Conservation (phyloP, 1,140 invertebrate genomes). For the Drosophila equinoxialis region DNA sequence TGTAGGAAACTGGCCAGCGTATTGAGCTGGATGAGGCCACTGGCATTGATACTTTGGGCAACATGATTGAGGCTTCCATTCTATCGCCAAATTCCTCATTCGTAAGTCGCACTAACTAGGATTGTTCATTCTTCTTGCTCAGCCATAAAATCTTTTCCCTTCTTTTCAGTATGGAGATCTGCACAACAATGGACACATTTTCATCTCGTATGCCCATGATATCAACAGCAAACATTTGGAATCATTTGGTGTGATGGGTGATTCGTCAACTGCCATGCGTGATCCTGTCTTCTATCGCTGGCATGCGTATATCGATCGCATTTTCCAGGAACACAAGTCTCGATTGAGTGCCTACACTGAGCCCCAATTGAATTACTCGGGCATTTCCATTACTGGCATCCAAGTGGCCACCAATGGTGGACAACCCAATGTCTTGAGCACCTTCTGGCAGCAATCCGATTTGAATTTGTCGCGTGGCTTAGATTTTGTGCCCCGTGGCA, state of each 20-base stretch:
- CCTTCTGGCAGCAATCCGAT: conserved; percentile 90
- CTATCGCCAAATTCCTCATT: conserved; percentile 87
- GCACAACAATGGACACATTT: conserved; percentile 89
- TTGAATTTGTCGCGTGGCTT: conserved; percentile 89
- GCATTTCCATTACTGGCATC: conserved; percentile 85
- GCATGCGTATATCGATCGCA: conserved; percentile 91
- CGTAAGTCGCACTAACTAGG: conserved; percentile 85
- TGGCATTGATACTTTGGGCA: conserved; percentile 92
- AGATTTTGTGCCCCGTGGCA: conserved; percentile 89
- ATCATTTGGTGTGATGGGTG: conserved; percentile 88
- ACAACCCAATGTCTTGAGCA: conserved; percentile 85
- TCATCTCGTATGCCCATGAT: conserved; percentile 89
- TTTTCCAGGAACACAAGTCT: conserved; percentile 91
- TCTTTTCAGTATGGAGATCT: conserved; percentile 88
- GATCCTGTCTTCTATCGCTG: conserved; percentile 94
- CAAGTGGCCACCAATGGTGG: conserved; percentile 84
- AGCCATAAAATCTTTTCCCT: background rate
- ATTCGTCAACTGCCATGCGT: conserved; percentile 89
- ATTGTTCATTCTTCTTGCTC: conserved; percentile 47
- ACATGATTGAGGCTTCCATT: conserved; percentile 90
- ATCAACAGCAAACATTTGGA: conserved; percentile 89
- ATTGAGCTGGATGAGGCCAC: conserved; percentile 86
- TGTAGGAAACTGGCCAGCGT: conserved; percentile 83
- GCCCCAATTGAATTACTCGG: conserved; percentile 86
- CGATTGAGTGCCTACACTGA: conserved; percentile 86